Evolutionary conservation across 2,888 invertebrate genomes (phyloP), one percentile per base, ranked within the genome.

Genomic region (Acanthosepion pharaonis): DNA sequence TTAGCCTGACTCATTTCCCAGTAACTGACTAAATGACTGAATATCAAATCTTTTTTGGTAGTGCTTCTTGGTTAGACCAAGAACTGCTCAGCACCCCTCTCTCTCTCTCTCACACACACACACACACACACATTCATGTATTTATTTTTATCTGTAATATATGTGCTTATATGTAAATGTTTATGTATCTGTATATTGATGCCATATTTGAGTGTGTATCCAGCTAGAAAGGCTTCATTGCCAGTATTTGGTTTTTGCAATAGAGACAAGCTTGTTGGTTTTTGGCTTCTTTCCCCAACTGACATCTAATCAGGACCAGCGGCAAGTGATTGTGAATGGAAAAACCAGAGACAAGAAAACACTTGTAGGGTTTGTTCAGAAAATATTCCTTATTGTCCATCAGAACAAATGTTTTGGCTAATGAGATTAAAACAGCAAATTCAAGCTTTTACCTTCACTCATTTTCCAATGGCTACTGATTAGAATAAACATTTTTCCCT

Each of bases 341-440:
- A 78, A n/a, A 78, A 18, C n/a, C 78, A 78, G n/a, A 78, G n/a
- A n/a, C 78, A n/a, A n/a, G 78, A 78, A 78, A 78, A 78, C 78
- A 78, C 78, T 78, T 78, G 78, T 78, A 9, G n/a, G n/a, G 33
- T 18, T 78, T n/a, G n/a, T 18, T 78, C 78, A 78, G n/a, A 78
- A 78, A 78, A n/a, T 78, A 78, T 78, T 78, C 78, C n/a, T 78
- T n/a, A 78, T 78, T 78, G n/a, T 78, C 78, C 78, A 11, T 78
- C n/a, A n/a, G 78, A 78, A 78, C 78, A 78, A 78, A 78, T 78
- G 78, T 78, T 78, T n/a, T 11, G 78, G n/a, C 78, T 78, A 78
- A 78, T 33, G 33, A 78, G 78, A 78, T 78, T 78, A 78, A 78
- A 33, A n/a, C 78, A n/a, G 33, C n/a, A 78, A n/a, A n/a, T 18